Evolutionary conservation across 2,888 invertebrate genomes (phyloP).

Genomic region (Deilephila porcellus): DNA sequence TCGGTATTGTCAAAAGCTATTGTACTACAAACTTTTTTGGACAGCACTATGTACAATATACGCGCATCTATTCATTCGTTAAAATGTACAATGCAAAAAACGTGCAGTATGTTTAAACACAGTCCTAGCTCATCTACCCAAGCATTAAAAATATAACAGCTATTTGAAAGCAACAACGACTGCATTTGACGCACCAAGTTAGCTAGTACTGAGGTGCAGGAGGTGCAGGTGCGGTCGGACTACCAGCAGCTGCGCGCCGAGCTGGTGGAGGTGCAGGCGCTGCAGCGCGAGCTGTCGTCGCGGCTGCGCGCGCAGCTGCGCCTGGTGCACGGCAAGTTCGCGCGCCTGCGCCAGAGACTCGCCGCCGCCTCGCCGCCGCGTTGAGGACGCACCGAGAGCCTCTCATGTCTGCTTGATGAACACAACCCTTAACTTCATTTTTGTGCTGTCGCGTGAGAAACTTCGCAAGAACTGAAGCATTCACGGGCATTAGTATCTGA

Average conservation of each 20-base stretch:
- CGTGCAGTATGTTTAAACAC: too few species aligned
- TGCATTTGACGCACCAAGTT: neutral
- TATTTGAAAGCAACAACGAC: neutral
- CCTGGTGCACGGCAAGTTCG: slow-evolving; percentile 90
- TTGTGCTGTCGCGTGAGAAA: neutral
- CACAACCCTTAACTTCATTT: neutral
- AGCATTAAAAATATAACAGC: neutral
- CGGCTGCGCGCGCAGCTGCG: slow-evolving; percentile 89
- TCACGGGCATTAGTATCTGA: too few species aligned
- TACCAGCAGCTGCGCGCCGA: slow-evolving; percentile 92
- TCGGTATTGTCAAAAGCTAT: too few species aligned
- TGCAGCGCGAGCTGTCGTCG: slow-evolving; percentile 91
- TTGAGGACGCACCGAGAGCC: slow-evolving; percentile 36
- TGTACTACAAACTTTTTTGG: too few species aligned
- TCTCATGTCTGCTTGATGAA: slow-evolving; percentile 36
- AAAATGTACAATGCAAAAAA: too few species aligned
- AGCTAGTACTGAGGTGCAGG: neutral
- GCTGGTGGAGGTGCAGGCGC: slow-evolving; percentile 91
- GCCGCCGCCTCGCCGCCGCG: slow-evolving; percentile 80
- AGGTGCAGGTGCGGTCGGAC: slow-evolving; percentile 87
- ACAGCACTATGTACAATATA: too few species aligned
- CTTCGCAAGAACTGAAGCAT: neutral
- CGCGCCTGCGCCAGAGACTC: slow-evolving; percentile 88
- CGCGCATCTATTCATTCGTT: too few species aligned
- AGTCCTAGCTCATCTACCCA: neutral